Conservation (phyloP, 2,888 invertebrate genomes). For the Catocala sponsa region DNA sequence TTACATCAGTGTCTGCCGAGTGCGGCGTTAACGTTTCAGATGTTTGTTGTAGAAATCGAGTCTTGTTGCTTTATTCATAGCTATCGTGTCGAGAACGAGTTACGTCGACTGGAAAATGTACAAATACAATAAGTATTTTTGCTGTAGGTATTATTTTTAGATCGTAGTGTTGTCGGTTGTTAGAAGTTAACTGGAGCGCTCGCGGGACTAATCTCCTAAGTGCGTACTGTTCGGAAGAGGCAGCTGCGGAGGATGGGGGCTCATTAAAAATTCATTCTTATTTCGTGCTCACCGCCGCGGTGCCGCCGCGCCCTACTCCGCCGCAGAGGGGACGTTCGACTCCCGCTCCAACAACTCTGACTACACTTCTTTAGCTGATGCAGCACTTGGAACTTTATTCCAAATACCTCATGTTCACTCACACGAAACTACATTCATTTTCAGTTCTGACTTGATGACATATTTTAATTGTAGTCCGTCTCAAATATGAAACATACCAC, state of each 20-base stretch:
- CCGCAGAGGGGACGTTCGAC: conserved; percentile 67
- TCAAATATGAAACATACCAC: too few relatives aligned
- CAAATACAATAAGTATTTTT: conserved; percentile 1
- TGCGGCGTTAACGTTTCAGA: conserved; percentile 1
- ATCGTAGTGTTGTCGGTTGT: conserved; percentile 61
- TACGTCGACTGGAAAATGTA: conserved; percentile 17
- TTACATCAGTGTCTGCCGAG: conserved; percentile 28
- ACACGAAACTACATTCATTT: too few relatives aligned
- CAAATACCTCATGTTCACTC: not conserved
- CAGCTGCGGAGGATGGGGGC: conserved; percentile 56
- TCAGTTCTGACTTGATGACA: too few relatives aligned
- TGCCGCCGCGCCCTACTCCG: conserved; percentile 72
- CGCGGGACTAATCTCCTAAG: conserved; percentile 87
- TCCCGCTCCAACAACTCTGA: conserved; percentile 54
- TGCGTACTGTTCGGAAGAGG: conserved; percentile 76
- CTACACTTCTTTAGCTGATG: conserved; percentile 74
- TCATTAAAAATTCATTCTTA: conserved; percentile 88
- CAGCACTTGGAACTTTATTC: conserved; percentile 55
- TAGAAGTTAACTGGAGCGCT: conserved; percentile 74
- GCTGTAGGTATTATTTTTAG: conserved; percentile 53
- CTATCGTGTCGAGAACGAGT: not conserved
- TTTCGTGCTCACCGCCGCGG: conserved; percentile 70
- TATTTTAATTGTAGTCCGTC: too few relatives aligned
- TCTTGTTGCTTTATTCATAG: conserved; percentile 3
- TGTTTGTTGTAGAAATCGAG: conserved; percentile 13